Evolutionary conservation across 2,797 vertebrate genomes (phyloP), one percentile per base, ranked within the genome.

Genomic region (Glossophaga mutica): DNA sequence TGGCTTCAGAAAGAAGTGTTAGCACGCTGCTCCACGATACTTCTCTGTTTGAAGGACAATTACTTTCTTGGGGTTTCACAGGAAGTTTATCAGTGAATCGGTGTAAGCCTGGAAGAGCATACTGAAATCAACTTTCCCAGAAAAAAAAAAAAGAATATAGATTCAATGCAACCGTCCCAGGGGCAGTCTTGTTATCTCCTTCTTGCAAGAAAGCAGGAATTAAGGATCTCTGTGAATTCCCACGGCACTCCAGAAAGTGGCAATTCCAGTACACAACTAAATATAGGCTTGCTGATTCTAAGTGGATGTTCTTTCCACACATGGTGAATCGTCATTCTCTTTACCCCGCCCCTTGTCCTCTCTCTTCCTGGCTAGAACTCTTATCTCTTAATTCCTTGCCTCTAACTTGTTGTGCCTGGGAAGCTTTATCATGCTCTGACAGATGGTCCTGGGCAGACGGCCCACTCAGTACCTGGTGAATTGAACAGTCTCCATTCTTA

Each of bases 341-440:
- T 19, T 48, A 1, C 29, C 6, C 44, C 9, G 21, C 11, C 18
- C 37, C 85, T 68, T 26, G 0, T 44, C 73, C 62, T 74, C 1
- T 7, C n/a, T 78, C 62, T 94, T 89, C 79, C 92, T 96, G 94
- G 94, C 95, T 96, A 97, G 92, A 96, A 96, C 83, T 94, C 83
- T 97, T 97, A 82, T 96, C 97, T 97, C 94, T 96, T 97, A 97
- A 97, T 97, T 98, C 94, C 86, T 90, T 97, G 95, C 96, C 92
- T 96, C 91, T 93, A 95, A 98, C 26, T 94, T 97, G 11, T 29
- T 94, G 55, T 87, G 95, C 92, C 97, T 86, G 95, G 97, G 62
- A 97, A 96, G 67, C 22, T 81, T 98, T 98, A 98, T 98, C 97
- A 87, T 96, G 85, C 97, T 97, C 95, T 97, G 96, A 96, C 98